Base-by-base conservation (phyloP, 2,113 vertebrate genomes). In the Emberiza fucata region DNA sequence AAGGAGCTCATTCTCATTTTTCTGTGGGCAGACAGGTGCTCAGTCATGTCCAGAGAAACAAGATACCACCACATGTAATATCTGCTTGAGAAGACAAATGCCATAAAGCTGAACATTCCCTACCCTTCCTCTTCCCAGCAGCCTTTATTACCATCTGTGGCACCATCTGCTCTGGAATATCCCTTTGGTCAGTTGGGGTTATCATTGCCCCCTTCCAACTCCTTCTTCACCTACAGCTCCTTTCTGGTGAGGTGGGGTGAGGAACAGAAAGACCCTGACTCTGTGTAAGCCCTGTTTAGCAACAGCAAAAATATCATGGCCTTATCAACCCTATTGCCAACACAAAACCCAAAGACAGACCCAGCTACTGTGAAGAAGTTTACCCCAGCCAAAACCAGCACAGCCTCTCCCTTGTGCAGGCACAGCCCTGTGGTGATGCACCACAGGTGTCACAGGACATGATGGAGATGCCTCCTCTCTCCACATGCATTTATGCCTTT, bases 31-130 rank as follows among this genome's bases (percentile, higher is more conserved):
- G 33, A 23, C 18, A 81, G 27, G 5, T 24, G 47, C 21, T 79
- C 89, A 79, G 28, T 4, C 61, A 54, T 0, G 1, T 57, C 82
- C 37, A 71, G 23, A 25, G 40, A 71, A 90, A 13, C 13, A 44
- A 23, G 28, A 18, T 16, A 82, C 4, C 14, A 21, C 35, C 40
- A 20, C 1, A 0, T 7, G 4, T 14, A 22, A 39, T 15, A 4
- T 22, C 42, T 56, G 4, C 47, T 78, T 48, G 31, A 25, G n/a
- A 73, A 75, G 56, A 75, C 17, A 66, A 94, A 78, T 2, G 2
- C 8, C 14, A 23, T 24, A 24, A 23, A 24, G 24, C 31, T 8
- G 2, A 40, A 40, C 0, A 1, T n/a, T n/a, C n/a, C n/a, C n/a
- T n/a, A n/a, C n/a, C 75, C n/a, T 7, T 61, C 2, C 28, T 72